Percentiles rank a stretch among this genome's conserved stretches.
These are phyloP conservation scores for Huso huso DNA, from an alignment of 2,797 vertebrate genomes.

Conservation along the genomic window DNA sequence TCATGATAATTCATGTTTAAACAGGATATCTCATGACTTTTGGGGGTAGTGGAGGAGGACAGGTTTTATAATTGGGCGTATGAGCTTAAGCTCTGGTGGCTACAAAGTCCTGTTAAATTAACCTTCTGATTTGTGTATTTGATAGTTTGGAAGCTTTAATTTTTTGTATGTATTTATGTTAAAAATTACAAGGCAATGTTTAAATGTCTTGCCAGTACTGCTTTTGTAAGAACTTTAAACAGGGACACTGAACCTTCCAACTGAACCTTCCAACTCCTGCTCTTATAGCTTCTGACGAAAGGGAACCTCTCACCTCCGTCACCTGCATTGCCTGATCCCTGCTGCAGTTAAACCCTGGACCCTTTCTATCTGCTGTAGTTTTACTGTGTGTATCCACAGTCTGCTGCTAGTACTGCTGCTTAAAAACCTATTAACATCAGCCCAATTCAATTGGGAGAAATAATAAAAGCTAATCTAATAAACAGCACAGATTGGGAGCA, in stretches of 20 bases:
- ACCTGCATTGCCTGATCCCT: slow-evolving; percentile 8
- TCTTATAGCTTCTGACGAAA: neutral
- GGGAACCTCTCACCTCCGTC: neutral
- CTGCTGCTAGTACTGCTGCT: slow-evolving; percentile 28
- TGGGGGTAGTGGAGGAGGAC: neutral
- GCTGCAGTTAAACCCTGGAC: neutral
- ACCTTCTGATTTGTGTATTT: neutral
- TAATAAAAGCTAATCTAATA: too few species aligned
- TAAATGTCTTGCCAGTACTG: neutral
- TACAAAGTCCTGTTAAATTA: neutral
- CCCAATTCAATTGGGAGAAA: too few species aligned
- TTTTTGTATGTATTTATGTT: neutral
- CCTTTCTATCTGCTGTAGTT: neutral
- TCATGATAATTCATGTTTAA: too few species aligned
- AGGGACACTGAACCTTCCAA: slow-evolving; percentile 1
- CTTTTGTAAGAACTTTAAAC: neutral
- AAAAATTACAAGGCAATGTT: neutral
- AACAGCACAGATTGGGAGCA: too few species aligned
- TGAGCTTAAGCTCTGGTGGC: neutral
- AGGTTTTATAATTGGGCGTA: neutral
- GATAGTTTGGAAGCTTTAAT: neutral
- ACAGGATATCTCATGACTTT: too few species aligned
- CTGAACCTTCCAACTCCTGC: neutral
- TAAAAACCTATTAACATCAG: neutral
- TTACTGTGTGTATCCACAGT: neutral